Evolutionary conservation across 2,888 invertebrate genomes (phyloP).

Genomic region (Aphidoletes aphidimyza): DNA sequence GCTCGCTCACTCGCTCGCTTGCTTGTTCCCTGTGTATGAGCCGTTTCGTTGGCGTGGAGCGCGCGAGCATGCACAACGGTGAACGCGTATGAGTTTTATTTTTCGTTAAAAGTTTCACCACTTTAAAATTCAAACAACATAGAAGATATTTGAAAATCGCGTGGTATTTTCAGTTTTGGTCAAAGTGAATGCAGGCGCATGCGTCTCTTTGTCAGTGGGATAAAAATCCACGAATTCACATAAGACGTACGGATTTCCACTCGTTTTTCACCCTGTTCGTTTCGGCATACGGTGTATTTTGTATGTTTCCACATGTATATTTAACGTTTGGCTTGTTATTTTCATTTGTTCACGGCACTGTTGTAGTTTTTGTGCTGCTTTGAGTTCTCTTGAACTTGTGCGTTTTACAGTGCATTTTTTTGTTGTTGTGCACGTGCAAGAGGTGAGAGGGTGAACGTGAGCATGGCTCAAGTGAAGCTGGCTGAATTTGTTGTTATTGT

Average conservation of each 20-base stretch:
- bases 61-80: background rate
- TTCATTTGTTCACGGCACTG: background rate
- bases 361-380: background rate
- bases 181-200: slow-evolving; percentile 12
- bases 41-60: background rate
- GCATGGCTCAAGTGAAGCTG: background rate
- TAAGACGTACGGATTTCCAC: too few species aligned
- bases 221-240: too few species aligned
- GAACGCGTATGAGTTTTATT: background rate
- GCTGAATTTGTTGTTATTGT: background rate
- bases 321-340: slow-evolving; percentile 38
- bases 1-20: too few species aligned
- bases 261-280: background rate
- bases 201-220: background rate
- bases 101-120: background rate
- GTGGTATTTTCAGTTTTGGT: background rate
- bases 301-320: slow-evolving; percentile 19
- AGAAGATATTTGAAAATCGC: slow-evolving; percentile 40
- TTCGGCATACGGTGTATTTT: background rate
- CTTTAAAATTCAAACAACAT: slow-evolving; percentile 49
- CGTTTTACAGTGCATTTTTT: slow-evolving; percentile 3
- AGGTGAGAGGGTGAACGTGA: background rate
- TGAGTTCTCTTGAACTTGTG: slow-evolving; percentile 38
- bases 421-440: background rate
- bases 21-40: background rate